phyloP scores from a whole-genome alignment of 2,113 vertebrate genomes.

The Anguilla rostrata region DNA sequence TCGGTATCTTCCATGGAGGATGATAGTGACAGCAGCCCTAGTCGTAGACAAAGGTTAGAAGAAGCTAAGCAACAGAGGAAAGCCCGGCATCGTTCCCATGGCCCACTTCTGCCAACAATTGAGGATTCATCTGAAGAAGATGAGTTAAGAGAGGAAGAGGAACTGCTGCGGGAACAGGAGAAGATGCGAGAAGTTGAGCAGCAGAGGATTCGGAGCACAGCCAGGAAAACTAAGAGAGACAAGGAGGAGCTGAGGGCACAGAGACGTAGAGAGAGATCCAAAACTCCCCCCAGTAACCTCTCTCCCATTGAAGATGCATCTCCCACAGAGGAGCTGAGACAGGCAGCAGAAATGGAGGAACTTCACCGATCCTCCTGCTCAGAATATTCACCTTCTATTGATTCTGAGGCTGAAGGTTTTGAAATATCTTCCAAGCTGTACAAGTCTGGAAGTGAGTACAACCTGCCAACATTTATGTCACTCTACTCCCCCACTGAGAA shows the following conservation, averaged over 20 bases:
- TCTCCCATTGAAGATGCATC: slow-evolving; percentile 97
- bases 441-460: slow-evolving; percentile 94
- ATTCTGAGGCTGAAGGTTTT: slow-evolving; percentile 91
- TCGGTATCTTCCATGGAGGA: slow-evolving; percentile 97
- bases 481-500: slow-evolving; percentile 95
- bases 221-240: slow-evolving; percentile 92
- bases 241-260: slow-evolving; percentile 96
- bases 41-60: slow-evolving; percentile 89
- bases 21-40: slow-evolving; percentile 97
- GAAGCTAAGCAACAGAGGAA: slow-evolving; percentile 98
- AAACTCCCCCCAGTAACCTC: slow-evolving; percentile 96
- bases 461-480: slow-evolving; percentile 94
- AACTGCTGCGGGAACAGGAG: slow-evolving; percentile 93
- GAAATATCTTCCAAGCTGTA: slow-evolving; percentile 87
- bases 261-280: slow-evolving; percentile 92
- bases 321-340: slow-evolving; percentile 92
- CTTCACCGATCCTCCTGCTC: slow-evolving; percentile 97
- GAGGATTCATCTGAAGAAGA: slow-evolving; percentile 98
- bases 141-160: slow-evolving; percentile 95
- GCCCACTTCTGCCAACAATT: slow-evolving; percentile 93
- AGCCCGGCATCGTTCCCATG: slow-evolving; percentile 91
- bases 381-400: slow-evolving; percentile 94
- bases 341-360: slow-evolving; percentile 98
- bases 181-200: slow-evolving; percentile 98
- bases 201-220: slow-evolving; percentile 93